phyloP scores from a whole-genome alignment of 2,888 invertebrate genomes.

The Lasioglossum calceatum region DNA sequence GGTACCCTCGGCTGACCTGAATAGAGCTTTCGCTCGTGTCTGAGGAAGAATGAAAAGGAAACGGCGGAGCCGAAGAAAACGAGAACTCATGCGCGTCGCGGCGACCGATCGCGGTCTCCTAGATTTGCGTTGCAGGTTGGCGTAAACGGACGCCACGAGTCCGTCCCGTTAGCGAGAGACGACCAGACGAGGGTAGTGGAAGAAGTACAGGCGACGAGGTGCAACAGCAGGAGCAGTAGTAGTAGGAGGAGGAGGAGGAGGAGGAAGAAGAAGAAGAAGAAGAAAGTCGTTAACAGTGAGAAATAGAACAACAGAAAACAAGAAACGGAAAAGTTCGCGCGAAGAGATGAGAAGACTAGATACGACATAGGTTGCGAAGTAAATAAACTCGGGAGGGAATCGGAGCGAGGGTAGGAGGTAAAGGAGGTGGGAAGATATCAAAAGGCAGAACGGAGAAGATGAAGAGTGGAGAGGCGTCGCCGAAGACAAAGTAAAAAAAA shows the following conservation, averaged over 20 bases:
- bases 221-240: background rate
- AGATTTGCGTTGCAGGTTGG: constrained; percentile 24
- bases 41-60: constrained; percentile 65
- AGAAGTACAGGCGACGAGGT: no score
- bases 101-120: constrained; percentile 37
- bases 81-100: constrained; percentile 48
- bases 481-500: constrained; percentile 30
- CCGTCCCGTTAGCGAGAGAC: constrained; percentile 10
- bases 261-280: background rate
- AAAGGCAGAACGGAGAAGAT: constrained; percentile 21
- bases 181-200: background rate
- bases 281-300: background rate
- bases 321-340: background rate
- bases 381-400: background rate
- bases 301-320: background rate
- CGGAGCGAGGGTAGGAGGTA: background rate
- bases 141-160: constrained; percentile 16
- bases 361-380: background rate
- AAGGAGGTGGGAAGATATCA: background rate
- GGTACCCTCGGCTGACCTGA: constrained; percentile 43
- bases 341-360: background rate
- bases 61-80: constrained; percentile 60
- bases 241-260: constrained; percentile 4
- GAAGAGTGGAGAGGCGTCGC: constrained; percentile 6
- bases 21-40: constrained; percentile 50